phyloP scores from a whole-genome alignment of 2,888 invertebrate genomes.

The Harmothoe impar region DNA sequence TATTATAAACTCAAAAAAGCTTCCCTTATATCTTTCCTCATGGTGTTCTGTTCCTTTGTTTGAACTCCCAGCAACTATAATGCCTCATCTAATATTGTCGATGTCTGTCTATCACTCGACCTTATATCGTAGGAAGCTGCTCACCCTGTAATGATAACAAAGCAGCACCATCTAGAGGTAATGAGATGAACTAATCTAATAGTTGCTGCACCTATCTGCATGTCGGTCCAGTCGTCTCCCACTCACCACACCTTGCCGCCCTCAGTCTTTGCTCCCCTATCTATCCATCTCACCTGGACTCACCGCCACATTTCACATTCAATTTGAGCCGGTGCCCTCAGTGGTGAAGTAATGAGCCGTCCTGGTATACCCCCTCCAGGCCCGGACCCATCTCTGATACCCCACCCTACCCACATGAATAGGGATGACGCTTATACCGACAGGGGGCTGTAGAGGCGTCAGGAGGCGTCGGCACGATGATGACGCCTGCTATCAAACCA shows the following conservation, averaged over 20 bases:
- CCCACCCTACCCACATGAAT: not conserved
- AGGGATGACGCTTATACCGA: not conserved
- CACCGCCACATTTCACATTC: slow-evolving; percentile 32
- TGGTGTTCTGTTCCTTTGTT: too few relatives aligned
- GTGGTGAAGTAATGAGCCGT: slow-evolving; percentile 40
- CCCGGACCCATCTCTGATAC: not conserved
- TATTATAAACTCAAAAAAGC: too few relatives aligned
- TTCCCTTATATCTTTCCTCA: too few relatives aligned
- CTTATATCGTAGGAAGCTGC: too few relatives aligned
- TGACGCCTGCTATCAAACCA: slow-evolving; percentile 41
- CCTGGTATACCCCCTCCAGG: slow-evolving; percentile 1
- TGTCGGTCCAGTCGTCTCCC: not conserved
- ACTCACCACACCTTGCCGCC: not conserved
- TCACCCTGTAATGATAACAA: too few relatives aligned
- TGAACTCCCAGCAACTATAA: too few relatives aligned
- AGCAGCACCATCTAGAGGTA: not conserved
- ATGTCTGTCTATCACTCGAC: too few relatives aligned
- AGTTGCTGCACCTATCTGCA: too few relatives aligned
- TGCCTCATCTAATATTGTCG: too few relatives aligned
- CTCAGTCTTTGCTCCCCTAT: not conserved
- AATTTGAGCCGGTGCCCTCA: slow-evolving; percentile 14
- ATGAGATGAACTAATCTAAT: slow-evolving; percentile 7
- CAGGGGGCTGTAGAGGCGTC: not conserved
- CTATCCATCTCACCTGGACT: not conserved
- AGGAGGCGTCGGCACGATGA: not conserved